phyloP scores from a whole-genome alignment of 2,113 vertebrate species.

The Acrocephalus arundinaceus region DNA sequence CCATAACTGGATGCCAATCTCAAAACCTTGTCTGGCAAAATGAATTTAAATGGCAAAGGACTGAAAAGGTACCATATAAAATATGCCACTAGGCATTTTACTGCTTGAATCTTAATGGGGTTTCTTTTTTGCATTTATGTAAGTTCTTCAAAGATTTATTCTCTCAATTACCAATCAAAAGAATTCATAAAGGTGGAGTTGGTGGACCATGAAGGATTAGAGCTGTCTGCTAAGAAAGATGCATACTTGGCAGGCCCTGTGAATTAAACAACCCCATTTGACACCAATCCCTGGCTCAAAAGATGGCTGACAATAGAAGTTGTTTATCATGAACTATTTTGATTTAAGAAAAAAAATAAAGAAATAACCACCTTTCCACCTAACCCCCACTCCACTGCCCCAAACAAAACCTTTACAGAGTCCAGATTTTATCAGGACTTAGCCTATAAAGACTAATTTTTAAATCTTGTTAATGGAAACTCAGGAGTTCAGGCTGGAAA shows the following conservation, averaged over 20 bases:
- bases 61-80: conserved; percentile 45
- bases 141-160: conserved; percentile 74
- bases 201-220: conserved; percentile 59
- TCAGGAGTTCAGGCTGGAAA: neutral
- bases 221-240: conserved; percentile 57
- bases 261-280: neutral
- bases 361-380: neutral
- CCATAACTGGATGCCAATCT: conserved; percentile 27
- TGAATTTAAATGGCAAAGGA: conserved; percentile 30
- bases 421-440: neutral
- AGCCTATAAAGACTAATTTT: neutral
- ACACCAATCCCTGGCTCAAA: neutral
- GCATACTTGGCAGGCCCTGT: neutral
- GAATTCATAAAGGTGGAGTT: conserved; percentile 58
- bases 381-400: fast-evolving
- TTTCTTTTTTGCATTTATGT: conserved; percentile 56
- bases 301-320: neutral
- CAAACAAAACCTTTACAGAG: neutral
- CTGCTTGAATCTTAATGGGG: conserved; percentile 48
- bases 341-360: neutral
- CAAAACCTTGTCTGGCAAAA: conserved; percentile 41
- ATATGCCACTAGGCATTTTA: conserved; percentile 38
- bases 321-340: neutral
- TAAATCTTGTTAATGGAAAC: neutral
- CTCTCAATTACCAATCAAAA: conserved; percentile 73